Evolutionary conservation across 2,113 vertebrate genomes (phyloP).

Genomic region (Willisornis vidua): DNA sequence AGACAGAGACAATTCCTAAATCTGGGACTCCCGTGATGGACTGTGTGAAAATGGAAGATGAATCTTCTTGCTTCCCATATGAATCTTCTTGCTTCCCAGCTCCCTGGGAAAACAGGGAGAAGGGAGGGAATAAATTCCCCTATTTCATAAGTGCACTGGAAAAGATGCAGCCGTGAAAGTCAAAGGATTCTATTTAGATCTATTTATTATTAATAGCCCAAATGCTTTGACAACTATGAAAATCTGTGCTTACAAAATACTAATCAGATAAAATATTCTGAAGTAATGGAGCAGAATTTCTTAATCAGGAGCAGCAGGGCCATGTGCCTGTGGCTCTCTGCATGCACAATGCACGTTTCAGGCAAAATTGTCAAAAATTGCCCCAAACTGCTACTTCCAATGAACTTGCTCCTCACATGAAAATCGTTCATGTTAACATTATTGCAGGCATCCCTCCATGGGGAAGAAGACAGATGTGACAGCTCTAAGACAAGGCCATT

Average conservation of each 20-base stretch:
- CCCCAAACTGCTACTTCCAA: conserved; percentile 28
- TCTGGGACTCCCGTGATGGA: rapidly evolving
- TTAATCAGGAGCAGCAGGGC: conserved; percentile 39
- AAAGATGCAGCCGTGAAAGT: conserved; percentile 11
- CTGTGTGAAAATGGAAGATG: not conserved
- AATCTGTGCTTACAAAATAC: conserved; percentile 59
- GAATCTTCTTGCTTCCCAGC: not conserved
- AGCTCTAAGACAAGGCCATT: not conserved
- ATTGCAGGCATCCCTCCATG: not conserved
- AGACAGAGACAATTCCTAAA: not conserved
- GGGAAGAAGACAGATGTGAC: not conserved
- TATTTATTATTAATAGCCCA: conserved; percentile 65
- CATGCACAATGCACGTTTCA: not conserved
- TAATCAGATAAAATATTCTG: conserved; percentile 58
- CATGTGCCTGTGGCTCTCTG: conserved; percentile 21
- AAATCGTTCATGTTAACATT: not conserved
- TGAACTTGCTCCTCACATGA: conserved; percentile 3
- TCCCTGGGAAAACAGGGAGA: not conserved
- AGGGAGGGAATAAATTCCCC: not conserved
- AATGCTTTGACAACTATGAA: conserved; percentile 55
- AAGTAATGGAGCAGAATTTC: conserved; percentile 61
- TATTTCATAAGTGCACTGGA: not conserved
- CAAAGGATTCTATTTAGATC: conserved; percentile 36
- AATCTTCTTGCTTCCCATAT: not conserved
- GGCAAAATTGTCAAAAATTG: conserved; percentile 33